Percentiles rank a stretch among this genome's conserved stretches.
Evolutionary conservation across 2,888 invertebrate genomes (phyloP).

Genomic region (Acholoe squamosa): DNA sequence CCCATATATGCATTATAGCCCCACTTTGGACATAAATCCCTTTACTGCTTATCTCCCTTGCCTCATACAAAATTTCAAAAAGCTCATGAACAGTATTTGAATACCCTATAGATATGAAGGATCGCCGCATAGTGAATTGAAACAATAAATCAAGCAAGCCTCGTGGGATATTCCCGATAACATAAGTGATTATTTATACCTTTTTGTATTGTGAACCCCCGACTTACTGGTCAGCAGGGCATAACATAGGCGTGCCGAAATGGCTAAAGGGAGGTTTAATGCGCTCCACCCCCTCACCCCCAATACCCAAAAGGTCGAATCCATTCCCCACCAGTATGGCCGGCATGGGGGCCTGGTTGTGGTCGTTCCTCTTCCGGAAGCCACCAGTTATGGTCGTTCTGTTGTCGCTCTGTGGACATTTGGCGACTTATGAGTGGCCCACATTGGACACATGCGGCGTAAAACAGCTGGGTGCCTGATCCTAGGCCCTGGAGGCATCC

Average conservation of each 20-base stretch:
- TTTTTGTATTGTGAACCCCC: neutral
- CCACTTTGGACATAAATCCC: too few species aligned
- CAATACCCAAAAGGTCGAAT: neutral
- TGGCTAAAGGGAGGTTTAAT: neutral
- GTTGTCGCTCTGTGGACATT: neutral
- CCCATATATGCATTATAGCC: too few species aligned
- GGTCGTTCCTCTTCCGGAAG: neutral
- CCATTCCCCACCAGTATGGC: neutral
- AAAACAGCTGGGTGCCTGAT: neutral
- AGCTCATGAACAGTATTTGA: too few species aligned
- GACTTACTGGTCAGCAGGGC: neutral
- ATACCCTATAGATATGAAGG: neutral
- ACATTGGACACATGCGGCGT: neutral
- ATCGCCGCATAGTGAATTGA: neutral
- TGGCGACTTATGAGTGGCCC: neutral
- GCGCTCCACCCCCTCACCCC: neutral
- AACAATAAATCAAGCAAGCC: neutral
- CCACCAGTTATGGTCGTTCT: neutral
- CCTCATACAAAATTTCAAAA: too few species aligned
- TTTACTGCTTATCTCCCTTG: too few species aligned
- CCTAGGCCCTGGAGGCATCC: neutral
- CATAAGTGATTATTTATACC: too few species aligned
- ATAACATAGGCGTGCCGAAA: constrained; percentile 1
- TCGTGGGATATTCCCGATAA: neutral
- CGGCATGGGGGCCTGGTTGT: neutral